phyloP scores from a whole-genome alignment of 2,797 vertebrate species.

The Myotis pilosus region DNA sequence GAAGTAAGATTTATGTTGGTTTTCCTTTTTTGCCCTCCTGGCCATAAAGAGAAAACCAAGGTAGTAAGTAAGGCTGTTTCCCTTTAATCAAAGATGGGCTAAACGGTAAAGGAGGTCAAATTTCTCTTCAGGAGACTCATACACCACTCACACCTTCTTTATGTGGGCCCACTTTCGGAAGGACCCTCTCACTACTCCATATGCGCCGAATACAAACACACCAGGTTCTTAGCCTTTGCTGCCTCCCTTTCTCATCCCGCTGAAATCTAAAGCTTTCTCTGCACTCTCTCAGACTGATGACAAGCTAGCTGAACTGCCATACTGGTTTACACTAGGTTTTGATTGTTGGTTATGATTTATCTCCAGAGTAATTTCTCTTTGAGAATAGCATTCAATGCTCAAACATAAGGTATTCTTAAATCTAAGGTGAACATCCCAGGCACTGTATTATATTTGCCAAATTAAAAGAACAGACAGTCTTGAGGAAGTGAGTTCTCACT shows the following conservation, averaged over 20 bases:
- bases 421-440: background rate
- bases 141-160: background rate
- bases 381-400: background rate
- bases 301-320: background rate
- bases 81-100: background rate
- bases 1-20: background rate
- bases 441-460: background rate
- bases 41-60: background rate
- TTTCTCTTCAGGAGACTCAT: background rate
- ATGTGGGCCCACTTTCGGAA: background rate
- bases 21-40: background rate
- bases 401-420: conserved; percentile 4
- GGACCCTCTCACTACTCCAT: background rate
- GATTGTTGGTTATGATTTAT: background rate
- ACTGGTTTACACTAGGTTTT: background rate
- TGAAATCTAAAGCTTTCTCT: background rate
- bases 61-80: background rate
- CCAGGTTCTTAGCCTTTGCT: background rate
- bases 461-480: background rate
- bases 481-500: too few relatives aligned
- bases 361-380: conserved; percentile 31
- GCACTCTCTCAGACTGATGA: background rate
- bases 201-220: background rate
- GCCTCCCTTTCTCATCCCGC: background rate
- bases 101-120: background rate